Evolutionary conservation across 2,888 invertebrate genomes (phyloP), one percentile per base, ranked within the genome.

Genomic region (Lingula anatina): DNA sequence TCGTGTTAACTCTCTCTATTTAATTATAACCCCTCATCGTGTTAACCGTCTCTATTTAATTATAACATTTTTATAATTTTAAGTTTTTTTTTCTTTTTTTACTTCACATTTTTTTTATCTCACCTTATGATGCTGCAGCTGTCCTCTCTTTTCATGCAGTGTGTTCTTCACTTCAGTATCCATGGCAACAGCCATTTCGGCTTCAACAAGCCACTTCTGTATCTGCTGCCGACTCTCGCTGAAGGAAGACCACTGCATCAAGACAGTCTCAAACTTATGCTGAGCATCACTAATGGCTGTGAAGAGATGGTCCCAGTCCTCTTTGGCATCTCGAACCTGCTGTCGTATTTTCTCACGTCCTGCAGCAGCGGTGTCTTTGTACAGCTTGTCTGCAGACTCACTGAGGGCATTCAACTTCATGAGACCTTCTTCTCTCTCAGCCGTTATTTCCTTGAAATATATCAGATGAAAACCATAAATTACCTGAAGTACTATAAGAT

Each of bases 241-340:
- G 69, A 91, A 93, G 1, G 89, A 89, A 9, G 87, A 88, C 92
- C 92, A 94, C 64, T 88, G 91, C 73, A 93, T 87, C 49, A 91
- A 83, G 78, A 89, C 90, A 0, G 86, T 84, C 76, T 91, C 89
- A 21, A 93, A 81, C 62, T 89, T 86, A 47, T 90, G 83, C 56
- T 92, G 83, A 1, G 87, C 85, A 71, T 87, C 85, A 70, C 90
- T 90, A 24, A 92, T 81, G 62, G 90, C 89, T 37, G 53, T 61
- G 47, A 64, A 62, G 43, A 70, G 54, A 27, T 60, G 55, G 46
- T 74, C 72, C 68, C 90, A 85, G 52, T 65, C 65, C 26, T 70
- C 68, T 46, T 69, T 69, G 39, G 67, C 66, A 15, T 52, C 42
- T 15, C 69, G 62, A 23, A 93, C 71, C 71, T 93, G 90, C 53